Evolutionary conservation across 1,140 invertebrate genomes (phyloP), one percentile per base, ranked within the genome.

Genomic region (Papilio polytes): DNA sequence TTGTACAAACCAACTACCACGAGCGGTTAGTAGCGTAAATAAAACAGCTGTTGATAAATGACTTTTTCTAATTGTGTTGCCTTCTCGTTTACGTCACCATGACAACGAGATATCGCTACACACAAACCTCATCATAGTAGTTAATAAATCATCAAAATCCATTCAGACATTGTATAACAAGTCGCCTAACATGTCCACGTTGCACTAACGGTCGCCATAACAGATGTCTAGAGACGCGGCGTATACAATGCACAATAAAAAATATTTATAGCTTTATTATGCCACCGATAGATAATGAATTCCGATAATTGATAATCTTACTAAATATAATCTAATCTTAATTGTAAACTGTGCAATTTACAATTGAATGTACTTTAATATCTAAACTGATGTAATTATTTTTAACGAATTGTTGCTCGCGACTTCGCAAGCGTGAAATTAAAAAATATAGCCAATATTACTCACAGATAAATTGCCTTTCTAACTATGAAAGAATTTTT

Each of bases 111-210:
- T 56, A 56, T 56, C n/a, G n/a, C 7, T 56, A 56, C 53, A 9
- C 20, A 56, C 53, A 20, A 56, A 1, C 18, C 12, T 31, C 26
- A 70, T 31, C 63, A 70, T 15, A 70, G 26, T 22, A 26, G 59
- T 70, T 70, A 31, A 31, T 15, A 26, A 36, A 31, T 70, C 13
- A 70, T 36, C 26, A 70, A 70, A 70, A 70, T 66, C 20, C 63
- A 70, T 70, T 31, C 63, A 31, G 31, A 70, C 63, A 70, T 70
- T 70, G 63, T 70, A 70, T 26, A 59, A 59, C 59, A 70, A 70
- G 12, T 70, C 26, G 63, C 12, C 63, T 15, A 70, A 70, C 26
- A 70, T 22, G 59, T 26, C 3, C 63, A 70, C 26, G 22, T 31
- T 31, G 63, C 63, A 70, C 1, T 31, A 70, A 70, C 26, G 26